Evolutionary conservation across 2,888 invertebrate genomes (phyloP).

Genomic region (Polia nebulosa): DNA sequence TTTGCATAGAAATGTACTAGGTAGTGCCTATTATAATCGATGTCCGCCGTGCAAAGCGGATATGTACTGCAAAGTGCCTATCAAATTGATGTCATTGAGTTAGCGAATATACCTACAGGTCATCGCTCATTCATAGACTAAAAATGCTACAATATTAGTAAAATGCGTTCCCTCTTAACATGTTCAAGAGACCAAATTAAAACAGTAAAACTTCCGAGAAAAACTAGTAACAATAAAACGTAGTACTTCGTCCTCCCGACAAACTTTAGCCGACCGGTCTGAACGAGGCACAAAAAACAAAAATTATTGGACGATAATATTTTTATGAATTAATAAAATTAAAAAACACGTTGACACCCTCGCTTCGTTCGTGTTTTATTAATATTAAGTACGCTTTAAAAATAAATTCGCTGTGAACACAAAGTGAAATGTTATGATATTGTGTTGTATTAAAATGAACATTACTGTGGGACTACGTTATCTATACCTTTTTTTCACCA

Average conservation of each 20-base stretch:
- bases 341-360: constrained; percentile 7
- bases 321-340: constrained; percentile 33
- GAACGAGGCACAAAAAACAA: background rate
- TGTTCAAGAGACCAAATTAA: background rate
- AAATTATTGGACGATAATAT: constrained; percentile 11
- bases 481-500: too few species aligned
- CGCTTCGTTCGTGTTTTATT: constrained; percentile 10
- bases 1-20: too few species aligned
- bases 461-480: background rate
- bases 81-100: too few species aligned
- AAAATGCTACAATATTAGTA: too few species aligned
- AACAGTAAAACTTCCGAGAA: background rate
- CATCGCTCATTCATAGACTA: too few species aligned
- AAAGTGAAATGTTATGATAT: constrained; percentile 4
- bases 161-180: background rate
- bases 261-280: constrained; percentile 2
- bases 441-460: background rate
- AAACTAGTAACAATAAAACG: constrained; percentile 2
- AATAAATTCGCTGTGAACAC: background rate
- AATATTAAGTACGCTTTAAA: constrained; percentile 17
- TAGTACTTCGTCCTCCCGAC: background rate
- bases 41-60: too few species aligned
- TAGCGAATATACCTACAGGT: too few species aligned
- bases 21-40: too few species aligned
- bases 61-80: too few species aligned